phyloP scores from a whole-genome alignment of 2,797 vertebrate genomes.

The Oreochromis mossambicus region DNA sequence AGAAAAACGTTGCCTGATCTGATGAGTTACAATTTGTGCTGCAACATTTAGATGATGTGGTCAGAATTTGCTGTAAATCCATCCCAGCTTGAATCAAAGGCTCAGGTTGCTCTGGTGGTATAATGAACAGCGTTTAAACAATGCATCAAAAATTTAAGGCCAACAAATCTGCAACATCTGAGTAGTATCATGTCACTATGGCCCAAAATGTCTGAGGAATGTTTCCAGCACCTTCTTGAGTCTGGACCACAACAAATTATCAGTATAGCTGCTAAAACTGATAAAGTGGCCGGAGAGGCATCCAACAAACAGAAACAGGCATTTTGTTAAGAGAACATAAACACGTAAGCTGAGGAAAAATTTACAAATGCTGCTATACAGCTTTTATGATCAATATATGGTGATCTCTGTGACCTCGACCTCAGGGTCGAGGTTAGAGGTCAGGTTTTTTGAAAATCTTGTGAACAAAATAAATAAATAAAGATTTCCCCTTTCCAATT shows the following conservation, averaged over 20 bases:
- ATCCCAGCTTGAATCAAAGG: neutral
- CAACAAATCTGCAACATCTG: neutral
- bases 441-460: neutral
- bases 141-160: neutral
- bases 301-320: neutral
- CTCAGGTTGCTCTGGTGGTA: neutral
- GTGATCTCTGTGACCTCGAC: neutral
- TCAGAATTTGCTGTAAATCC: neutral
- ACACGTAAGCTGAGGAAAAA: neutral
- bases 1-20: neutral
- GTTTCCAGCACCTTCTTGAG: neutral
- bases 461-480: neutral
- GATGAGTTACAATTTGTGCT: neutral
- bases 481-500: neutral
- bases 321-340: neutral
- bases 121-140: neutral
- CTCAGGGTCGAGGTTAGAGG: neutral
- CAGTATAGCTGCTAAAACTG: neutral
- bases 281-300: neutral
- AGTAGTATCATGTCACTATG: neutral
- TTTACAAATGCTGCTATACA: neutral
- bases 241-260: neutral
- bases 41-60: neutral
- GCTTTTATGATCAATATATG: neutral
- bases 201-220: neutral